A percentile compares a stretch with the other conserved stretches of the same genome.
Evolutionary conservation across 2,797 vertebrate genomes (phyloP).

Genomic region (Characodon lateralis): DNA sequence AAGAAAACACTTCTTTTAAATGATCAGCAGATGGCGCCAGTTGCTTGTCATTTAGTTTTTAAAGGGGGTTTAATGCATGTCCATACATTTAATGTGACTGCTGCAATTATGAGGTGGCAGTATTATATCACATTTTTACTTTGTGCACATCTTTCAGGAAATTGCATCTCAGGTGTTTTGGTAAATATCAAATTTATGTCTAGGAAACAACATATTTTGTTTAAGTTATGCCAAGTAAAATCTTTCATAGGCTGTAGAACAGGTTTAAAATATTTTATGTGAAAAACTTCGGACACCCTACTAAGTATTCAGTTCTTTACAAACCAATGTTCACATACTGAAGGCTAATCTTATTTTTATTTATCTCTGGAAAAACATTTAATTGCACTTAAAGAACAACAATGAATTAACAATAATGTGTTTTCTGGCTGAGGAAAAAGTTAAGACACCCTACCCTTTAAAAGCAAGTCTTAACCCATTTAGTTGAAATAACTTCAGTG

Average conservation of each 20-base stretch:
- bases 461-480: background rate
- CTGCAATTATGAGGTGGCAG: background rate
- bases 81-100: background rate
- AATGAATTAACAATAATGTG: background rate
- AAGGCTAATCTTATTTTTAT: background rate
- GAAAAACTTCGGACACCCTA: background rate
- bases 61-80: background rate
- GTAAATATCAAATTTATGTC: background rate
- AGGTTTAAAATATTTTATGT: background rate
- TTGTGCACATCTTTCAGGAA: background rate
- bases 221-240: background rate
- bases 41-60: background rate
- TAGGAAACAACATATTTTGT: background rate
- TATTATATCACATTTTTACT: background rate
- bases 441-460: background rate
- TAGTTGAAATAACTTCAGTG: background rate
- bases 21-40: conserved; percentile 59
- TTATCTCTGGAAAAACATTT: background rate
- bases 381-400: background rate
- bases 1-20: conserved; percentile 10
- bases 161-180: background rate
- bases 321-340: background rate
- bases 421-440: background rate
- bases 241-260: background rate
- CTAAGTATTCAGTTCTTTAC: background rate